phyloP scores from a whole-genome alignment of 2,888 invertebrate species.

The Clistopyga incitator region DNA sequence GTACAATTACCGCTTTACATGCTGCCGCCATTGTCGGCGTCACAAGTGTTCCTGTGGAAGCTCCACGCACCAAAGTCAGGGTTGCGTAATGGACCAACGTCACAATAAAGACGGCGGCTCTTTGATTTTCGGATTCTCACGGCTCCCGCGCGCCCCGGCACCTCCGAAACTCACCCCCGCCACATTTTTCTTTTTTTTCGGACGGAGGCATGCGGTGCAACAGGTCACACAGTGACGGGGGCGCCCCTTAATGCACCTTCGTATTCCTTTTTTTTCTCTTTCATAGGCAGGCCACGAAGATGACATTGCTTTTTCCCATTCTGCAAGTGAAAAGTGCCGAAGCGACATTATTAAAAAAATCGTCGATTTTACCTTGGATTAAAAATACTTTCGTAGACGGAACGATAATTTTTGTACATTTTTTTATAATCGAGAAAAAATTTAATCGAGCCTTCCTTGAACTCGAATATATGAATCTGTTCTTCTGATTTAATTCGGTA shows the following conservation, averaged over 20 bases:
- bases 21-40: conserved; percentile 63
- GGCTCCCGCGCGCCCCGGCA: conserved; percentile 74
- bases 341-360: conserved; percentile 19
- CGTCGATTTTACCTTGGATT: conserved; percentile 17
- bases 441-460: background rate
- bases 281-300: conserved; percentile 37
- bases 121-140: conserved; percentile 82
- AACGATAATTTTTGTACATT: background rate
- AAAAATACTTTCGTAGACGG: background rate
- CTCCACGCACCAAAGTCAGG: conserved; percentile 75
- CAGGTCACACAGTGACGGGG: conserved; percentile 79
- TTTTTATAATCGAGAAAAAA: background rate
- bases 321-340: conserved; percentile 10
- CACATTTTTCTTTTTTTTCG: conserved; percentile 59
- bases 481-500: too few relatives aligned
- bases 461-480: too few relatives aligned
- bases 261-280: conserved; percentile 54
- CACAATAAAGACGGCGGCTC: conserved; percentile 79
- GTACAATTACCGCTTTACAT: background rate
- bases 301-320: conserved; percentile 61
- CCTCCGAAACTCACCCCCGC: conserved; percentile 65
- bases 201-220: conserved; percentile 69
- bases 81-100: conserved; percentile 80
- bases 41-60: conserved; percentile 67
- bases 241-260: conserved; percentile 65